A percentile compares a stretch with the other conserved stretches of the same genome.
Conservation (phyloP, 2,797 vertebrate species). For the Lepilemur septentrionalis region DNA sequence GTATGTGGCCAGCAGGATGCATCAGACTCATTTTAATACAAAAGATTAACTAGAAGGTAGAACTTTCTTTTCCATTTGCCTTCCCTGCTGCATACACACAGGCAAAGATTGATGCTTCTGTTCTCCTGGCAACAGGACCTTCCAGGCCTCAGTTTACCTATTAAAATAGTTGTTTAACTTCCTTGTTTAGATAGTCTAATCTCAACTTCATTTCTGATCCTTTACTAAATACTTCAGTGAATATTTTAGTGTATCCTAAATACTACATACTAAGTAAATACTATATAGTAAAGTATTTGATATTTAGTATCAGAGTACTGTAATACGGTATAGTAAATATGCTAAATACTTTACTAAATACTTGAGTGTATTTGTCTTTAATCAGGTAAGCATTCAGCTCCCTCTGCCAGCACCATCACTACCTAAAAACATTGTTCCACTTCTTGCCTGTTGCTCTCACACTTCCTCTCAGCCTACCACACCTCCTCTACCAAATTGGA, state of each 20-base stretch:
- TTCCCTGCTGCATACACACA: neutral
- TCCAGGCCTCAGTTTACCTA: neutral
- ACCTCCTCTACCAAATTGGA: neutral
- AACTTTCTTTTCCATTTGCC: neutral
- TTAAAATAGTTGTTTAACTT: constrained; percentile 5
- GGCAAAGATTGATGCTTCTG: neutral
- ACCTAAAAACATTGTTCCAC: neutral
- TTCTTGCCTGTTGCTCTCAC: neutral
- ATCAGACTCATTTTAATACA: neutral
- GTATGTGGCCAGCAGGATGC: neutral
- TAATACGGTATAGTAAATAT: neutral
- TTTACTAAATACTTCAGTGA: constrained; percentile 43
- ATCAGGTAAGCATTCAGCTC: neutral
- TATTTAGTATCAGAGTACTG: neutral
- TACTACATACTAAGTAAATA: constrained; percentile 9
- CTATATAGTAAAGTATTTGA: neutral
- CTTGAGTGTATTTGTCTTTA: constrained; percentile 20
- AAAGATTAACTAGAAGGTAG: neutral
- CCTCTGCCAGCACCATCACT: neutral
- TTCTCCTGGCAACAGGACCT: neutral
- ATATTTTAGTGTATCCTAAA: neutral
- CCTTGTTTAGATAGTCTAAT: constrained; percentile 14
- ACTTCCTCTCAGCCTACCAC: neutral
- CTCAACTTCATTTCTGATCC: constrained; percentile 33
- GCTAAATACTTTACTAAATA: constrained; percentile 2